Evolutionary conservation across 2,113 vertebrate species (phyloP), one percentile per base, ranked within the genome.

Genomic region (Oceanites oceanicus): DNA sequence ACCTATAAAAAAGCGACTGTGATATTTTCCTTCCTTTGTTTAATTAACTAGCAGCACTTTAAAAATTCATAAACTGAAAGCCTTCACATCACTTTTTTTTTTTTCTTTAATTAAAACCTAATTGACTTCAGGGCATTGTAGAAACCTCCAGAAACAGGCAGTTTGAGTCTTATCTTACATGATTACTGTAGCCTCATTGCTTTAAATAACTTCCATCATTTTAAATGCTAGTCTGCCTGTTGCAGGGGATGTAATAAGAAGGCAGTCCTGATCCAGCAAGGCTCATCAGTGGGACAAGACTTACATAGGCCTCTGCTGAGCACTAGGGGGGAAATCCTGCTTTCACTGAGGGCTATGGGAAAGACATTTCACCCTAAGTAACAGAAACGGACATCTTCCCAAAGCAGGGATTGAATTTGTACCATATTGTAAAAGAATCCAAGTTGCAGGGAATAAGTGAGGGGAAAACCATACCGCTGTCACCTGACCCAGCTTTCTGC

Each of bases 41-140:
- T 91, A 95, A 96, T 95, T 96, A 91, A 92, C 70, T 59, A 66
- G 58, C 1, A 0, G 50, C 0, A 3, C 67, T 97, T 96, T 88
- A 94, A 96, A 97, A 94, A 96, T 87, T 91, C 87, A 82, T 94
- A 76, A 73, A 76, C 77, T 50, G 89, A 92, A 96, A 97, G 76
- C 44, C 22, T 94, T 89, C 87, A 56, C 1, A 1, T 90, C 7
- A 8, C 34, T 58, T 32, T 15, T 66, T 73, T 68, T 42, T 55
- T 55, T 91, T 90, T 95, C 38, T 87, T 92, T 95, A 96, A 92
- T 92, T 96, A 91, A 97, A 96, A 91, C 65, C 92, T 96, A 93
- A 96, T 92, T 97, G 94, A 87, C 92, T 95, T 97, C 47, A 94
- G 92, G 88, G 88, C 86, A 45, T 80, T 89, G 74, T 89, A 84